phyloP scores from a whole-genome alignment of 2,113 vertebrate genomes.

The Tapirus terrestris region DNA sequence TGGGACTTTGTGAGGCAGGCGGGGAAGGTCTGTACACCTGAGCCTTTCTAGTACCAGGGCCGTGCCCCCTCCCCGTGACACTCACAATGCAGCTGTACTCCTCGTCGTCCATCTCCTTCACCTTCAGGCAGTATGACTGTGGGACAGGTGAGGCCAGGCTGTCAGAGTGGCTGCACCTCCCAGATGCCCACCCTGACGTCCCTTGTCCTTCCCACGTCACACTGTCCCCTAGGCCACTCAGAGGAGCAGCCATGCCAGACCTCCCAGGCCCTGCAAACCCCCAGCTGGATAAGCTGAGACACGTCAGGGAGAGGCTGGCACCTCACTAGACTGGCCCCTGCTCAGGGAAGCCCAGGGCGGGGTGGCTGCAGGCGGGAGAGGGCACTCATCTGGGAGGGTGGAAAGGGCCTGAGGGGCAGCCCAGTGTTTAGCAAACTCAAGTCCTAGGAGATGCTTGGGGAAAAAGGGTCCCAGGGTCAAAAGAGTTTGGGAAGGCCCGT shows the following conservation, averaged over 20 bases:
- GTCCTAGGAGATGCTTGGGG: not conserved
- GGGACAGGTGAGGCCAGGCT: not conserved
- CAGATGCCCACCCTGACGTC: fast-evolving
- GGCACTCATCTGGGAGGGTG: not conserved
- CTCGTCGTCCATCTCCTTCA: conserved; percentile 99
- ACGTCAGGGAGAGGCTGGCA: fast-evolving
- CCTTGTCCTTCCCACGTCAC: not conserved
- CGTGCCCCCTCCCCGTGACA: not conserved
- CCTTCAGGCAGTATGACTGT: conserved; percentile 98
- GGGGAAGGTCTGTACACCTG: fast-evolving
- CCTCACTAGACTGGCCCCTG: not conserved
- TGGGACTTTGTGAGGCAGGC: not conserved
- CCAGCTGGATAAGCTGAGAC: not conserved
- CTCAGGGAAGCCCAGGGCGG: not conserved
- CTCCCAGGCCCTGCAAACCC: not conserved
- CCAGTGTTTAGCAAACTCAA: not conserved
- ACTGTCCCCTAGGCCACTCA: not conserved
- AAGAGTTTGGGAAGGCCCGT: not conserved
- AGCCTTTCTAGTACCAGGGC: fast-evolving
- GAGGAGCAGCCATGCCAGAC: not conserved
- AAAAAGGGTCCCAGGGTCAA: not conserved
- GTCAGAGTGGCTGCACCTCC: not conserved
- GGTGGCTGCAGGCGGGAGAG: not conserved
- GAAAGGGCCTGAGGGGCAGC: not conserved
- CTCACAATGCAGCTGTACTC: conserved; percentile 99